A percentile compares a stretch with the other conserved stretches of the same genome.
These are phyloP conservation scores for Nycticorax nycticorax DNA, from an alignment of 2,113 vertebrate species.

Conservation along the genomic window DNA sequence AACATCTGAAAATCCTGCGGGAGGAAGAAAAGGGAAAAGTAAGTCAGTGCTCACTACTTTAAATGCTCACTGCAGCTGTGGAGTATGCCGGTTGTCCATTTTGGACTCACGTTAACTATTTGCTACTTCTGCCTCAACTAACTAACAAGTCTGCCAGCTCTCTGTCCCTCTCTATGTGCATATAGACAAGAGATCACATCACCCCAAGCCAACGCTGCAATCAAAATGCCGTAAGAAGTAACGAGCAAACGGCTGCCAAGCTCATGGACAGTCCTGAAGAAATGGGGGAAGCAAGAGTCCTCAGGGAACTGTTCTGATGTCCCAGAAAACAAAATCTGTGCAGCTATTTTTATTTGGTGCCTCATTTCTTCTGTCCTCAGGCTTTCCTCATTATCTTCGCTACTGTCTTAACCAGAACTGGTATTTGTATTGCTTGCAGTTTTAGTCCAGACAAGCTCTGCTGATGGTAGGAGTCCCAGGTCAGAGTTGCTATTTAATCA, in stretches of 20 bases:
- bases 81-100: not conserved
- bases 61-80: not conserved
- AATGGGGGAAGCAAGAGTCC: not conserved
- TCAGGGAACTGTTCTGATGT: not conserved
- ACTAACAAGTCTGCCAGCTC: not conserved
- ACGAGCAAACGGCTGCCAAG: not conserved
- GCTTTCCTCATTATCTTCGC: constrained; percentile 17
- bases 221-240: constrained; percentile 2
- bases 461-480: not conserved
- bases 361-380: constrained; percentile 25
- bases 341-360: constrained; percentile 45
- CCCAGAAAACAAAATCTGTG: constrained; percentile 35
- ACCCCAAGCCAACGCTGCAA: not conserved
- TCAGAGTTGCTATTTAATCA: not conserved
- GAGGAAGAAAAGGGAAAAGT: not conserved
- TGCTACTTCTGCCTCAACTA: not conserved
- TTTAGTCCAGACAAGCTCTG: not conserved
- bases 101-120: not conserved
- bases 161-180: not conserved
- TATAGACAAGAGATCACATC: not conserved
- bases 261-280: not conserved
- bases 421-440: not conserved
- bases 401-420: not conserved
- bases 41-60: not conserved
- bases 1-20: constrained; percentile 92